Evolutionary conservation across 2,888 invertebrate genomes (phyloP), one percentile per base, ranked within the genome.

Genomic region (Calephelis perditalis): DNA sequence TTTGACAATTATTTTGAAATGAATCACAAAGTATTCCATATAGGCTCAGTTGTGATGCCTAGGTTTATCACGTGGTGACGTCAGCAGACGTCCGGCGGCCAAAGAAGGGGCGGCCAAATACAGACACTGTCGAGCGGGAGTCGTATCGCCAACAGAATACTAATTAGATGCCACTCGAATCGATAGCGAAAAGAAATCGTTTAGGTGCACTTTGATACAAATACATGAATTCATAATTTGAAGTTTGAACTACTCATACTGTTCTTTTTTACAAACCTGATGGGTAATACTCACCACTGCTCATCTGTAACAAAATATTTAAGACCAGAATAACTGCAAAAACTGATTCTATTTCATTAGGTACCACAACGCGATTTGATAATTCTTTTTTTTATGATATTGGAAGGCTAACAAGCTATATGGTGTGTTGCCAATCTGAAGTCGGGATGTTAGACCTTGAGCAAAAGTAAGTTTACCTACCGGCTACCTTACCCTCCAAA

Each of bases 41-140:
- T 49, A 26, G 36, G 40, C 47, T 9, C 5, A 11, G 15, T 15
- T 6, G 36, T 26, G n/a, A 36, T 54, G 37, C 55, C 77, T 76
- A 74, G 26, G 26, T 4, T 73, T 75, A 75, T 75, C 82, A 81
- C 81, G 82, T 79, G 70, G 67, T 66, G 65, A 52, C 71, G 71
- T 72, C 79, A 74, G 73, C 77, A 79, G 83, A 81, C 84, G 84
- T 84, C 69, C 70, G 71, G 68, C 66, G 65, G 64, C 76, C 77
- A 67, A 75, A 80, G 68, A 76, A 70, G 79, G 82, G 62, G 61
- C 62, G 63, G 56, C 58, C 49, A 60, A 59, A 55, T 55, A 45
- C 12, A 58, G 58, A 12, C 49, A 58, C 40, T 7, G 58, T 46
- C 58, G 58, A 26, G 40, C 58, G 40, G 58, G 65, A 57, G 57